Percentiles rank a stretch among this genome's conserved stretches.
Evolutionary conservation across 1,140 invertebrate species (phyloP).

Genomic region (Probaryconus sp.): DNA sequence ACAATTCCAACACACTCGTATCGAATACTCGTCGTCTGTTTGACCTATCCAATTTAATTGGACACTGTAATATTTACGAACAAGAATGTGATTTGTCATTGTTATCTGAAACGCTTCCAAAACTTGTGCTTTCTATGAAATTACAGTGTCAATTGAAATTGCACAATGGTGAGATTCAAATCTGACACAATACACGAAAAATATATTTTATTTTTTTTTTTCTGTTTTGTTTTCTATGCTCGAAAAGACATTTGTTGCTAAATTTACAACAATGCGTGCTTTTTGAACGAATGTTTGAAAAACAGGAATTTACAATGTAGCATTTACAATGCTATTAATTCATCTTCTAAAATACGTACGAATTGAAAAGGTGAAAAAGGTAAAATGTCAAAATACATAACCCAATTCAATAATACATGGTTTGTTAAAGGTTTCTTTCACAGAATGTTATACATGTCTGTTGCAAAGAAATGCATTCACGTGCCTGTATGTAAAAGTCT

Average conservation of each 20-base stretch:
- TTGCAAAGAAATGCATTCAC: background rate
- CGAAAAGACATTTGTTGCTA: too few relatives aligned
- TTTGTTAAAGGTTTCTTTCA: conserved; percentile 19
- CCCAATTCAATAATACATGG: conserved; percentile 6
- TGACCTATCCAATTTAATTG: conserved; percentile 7
- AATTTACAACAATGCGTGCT: too few relatives aligned
- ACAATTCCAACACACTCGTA: background rate
- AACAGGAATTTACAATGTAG: too few relatives aligned
- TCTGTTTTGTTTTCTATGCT: too few relatives aligned
- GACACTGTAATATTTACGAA: conserved; percentile 13
- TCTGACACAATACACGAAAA: too few relatives aligned
- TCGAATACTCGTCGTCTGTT: conserved; percentile 14
- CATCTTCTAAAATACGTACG: too few relatives aligned
- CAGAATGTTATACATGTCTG: conserved; percentile 14
- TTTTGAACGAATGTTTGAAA: too few relatives aligned
- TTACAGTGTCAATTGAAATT: conserved; percentile 6
- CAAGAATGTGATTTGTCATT: conserved; percentile 16
- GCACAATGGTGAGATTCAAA: too few relatives aligned
- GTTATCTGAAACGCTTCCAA: background rate
- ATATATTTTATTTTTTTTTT: too few relatives aligned
- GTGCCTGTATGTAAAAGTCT: conserved; percentile 19
- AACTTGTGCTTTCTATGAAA: background rate
- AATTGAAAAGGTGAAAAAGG: too few relatives aligned
- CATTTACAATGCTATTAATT: too few relatives aligned
- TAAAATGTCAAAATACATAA: too few relatives aligned